phyloP scores from a whole-genome alignment of 1,140 invertebrate species.

The Heliconius hewitsoni region DNA sequence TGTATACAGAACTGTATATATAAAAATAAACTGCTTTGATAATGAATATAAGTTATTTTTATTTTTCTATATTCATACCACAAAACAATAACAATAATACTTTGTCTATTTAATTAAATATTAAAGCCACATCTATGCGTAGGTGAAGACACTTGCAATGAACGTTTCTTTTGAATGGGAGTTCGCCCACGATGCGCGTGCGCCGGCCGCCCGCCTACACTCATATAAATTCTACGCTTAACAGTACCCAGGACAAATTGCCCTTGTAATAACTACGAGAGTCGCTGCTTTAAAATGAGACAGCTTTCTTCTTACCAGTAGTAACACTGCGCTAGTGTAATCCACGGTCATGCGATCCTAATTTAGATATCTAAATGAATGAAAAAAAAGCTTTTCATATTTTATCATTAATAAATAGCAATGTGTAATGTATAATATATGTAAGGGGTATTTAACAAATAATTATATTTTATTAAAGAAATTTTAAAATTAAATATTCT shows the following conservation, averaged over 20 bases:
- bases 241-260: slow-evolving; percentile 72
- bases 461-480: too few relatives aligned
- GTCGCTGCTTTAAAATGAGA: slow-evolving; percentile 54
- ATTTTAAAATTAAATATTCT: too few relatives aligned
- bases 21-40: too few relatives aligned
- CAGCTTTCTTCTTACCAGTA: slow-evolving; percentile 36
- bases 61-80: too few relatives aligned
- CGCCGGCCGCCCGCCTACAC: slow-evolving; percentile 64
- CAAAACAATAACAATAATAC: too few relatives aligned
- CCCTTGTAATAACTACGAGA: slow-evolving; percentile 55
- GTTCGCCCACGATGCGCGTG: slow-evolving; percentile 61
- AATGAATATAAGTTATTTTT: too few relatives aligned
- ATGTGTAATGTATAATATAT: not conserved
- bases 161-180: slow-evolving; percentile 67
- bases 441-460: not conserved
- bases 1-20: too few relatives aligned
- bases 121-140: slow-evolving; percentile 60
- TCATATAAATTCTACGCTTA: slow-evolving; percentile 69
- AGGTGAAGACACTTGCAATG: slow-evolving; percentile 57
- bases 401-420: not conserved
- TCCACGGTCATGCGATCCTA: not conserved
- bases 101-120: slow-evolving; percentile 7
- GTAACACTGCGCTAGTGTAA: slow-evolving; percentile 9
- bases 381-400: not conserved
- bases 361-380: not conserved